phyloP scores from a whole-genome alignment of 2,888 invertebrate species.

The Megamerina dolium region DNA sequence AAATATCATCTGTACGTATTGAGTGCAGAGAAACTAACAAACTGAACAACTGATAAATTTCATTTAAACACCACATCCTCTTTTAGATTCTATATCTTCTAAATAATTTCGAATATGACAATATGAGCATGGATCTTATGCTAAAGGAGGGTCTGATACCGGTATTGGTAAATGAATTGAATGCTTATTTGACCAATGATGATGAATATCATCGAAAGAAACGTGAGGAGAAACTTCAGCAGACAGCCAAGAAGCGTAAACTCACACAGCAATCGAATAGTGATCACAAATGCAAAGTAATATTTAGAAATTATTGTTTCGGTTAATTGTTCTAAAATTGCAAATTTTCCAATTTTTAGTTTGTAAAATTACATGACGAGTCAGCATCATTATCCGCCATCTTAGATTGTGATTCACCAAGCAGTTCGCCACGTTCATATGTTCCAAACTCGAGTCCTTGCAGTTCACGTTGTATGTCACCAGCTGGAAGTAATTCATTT shows the following conservation, averaged over 20 bases:
- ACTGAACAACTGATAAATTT: not conserved
- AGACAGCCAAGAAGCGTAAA: constrained; percentile 39
- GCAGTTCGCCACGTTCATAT: constrained; percentile 41
- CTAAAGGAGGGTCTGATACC: constrained; percentile 53
- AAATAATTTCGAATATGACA: constrained; percentile 51
- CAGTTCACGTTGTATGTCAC: constrained; percentile 46
- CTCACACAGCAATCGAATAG: constrained; percentile 15
- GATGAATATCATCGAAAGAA: constrained; percentile 42
- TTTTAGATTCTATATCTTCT: constrained; percentile 41
- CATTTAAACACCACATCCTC: not conserved
- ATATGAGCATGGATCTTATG: constrained; percentile 52
- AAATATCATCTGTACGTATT: constrained; percentile 37
- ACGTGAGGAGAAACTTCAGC: constrained; percentile 39
- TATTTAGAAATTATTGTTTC: too few species aligned
- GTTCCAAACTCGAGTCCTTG: constrained; percentile 44
- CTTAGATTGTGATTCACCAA: constrained; percentile 43
- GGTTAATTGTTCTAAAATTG: not conserved
- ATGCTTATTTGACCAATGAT: constrained; percentile 39
- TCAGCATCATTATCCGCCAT: constrained; percentile 12
- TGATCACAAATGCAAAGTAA: not conserved
- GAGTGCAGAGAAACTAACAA: not conserved
- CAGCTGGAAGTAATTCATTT: constrained; percentile 31
- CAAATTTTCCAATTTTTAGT: constrained; percentile 17
- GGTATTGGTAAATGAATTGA: constrained; percentile 51
- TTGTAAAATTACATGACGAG: constrained; percentile 36